Evolutionary conservation across 2,113 vertebrate species (phyloP), one percentile per base, ranked within the genome.

Genomic region (Origma solitaria): DNA sequence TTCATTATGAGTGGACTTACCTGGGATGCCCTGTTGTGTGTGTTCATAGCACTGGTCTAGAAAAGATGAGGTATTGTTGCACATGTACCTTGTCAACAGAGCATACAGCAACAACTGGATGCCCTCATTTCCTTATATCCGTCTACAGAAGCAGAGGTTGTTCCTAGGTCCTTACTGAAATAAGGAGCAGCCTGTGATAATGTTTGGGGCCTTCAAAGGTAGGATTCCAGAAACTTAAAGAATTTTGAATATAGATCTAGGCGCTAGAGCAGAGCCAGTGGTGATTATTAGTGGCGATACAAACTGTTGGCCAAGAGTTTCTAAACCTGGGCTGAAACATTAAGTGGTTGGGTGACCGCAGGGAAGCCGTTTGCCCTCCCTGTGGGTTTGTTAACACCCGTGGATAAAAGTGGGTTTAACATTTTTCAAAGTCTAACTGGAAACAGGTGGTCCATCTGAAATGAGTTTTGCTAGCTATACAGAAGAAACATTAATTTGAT

Each of bases 371-470:
- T 91, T 94, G 64, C 27, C 70, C 53, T 87, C 54, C 17, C 45
- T 50, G 9, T 56, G 68, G 15, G 13, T 91, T 82, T 90, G 54
- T 87, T 94, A 91, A 79, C 81, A 77, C 77, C 73, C 31, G 0
- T 54, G 38, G 71, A 93, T 94, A 77, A 89, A 96, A 96, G 69
- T 53, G 16, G 86, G 35, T 62, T 95, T 94, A 88, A 81, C 44
- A 11, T 85, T 93, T 93, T 86, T 85, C 72, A 76, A 87, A 87
- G 50, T 49, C 62, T 83, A 68, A 84, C 53, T 95, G 58, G 72
- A 91, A 96, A 70, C 90, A 94, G 93, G 75, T 82, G 81, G 47
- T 84, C 19, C 53, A 42, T 90, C 58, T 84, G 82, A 94, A 89
- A 38, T 42, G 4, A 71, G 20, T 80, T 88, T 88, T 84, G n/a